These are phyloP conservation scores for Phortica okadai DNA, from an alignment of 2,888 invertebrate species.

Conservation along the genomic window DNA sequence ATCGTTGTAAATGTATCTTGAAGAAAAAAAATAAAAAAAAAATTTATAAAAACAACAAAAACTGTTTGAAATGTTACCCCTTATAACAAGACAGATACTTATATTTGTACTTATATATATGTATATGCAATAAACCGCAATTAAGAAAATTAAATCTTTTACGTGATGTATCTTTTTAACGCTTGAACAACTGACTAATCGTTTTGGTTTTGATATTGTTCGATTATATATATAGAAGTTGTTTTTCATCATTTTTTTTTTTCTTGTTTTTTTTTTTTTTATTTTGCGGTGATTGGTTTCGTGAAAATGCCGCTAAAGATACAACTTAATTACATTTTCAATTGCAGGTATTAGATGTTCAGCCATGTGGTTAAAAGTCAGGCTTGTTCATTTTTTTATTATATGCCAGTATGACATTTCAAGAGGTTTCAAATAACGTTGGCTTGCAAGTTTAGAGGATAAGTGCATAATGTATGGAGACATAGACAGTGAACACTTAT, in stretches of 20 bases:
- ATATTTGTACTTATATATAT: not conserved
- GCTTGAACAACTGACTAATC: constrained; percentile 17
- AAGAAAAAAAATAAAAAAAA: not conserved
- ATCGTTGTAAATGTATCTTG: not conserved
- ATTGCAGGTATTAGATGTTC: not conserved
- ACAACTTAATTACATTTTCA: constrained; percentile 18
- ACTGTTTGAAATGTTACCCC: not conserved
- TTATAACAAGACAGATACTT: not conserved
- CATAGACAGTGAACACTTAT: too few species aligned
- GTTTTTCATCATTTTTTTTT: not conserved
- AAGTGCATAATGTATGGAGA: too few species aligned
- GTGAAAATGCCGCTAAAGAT: constrained; percentile 20
- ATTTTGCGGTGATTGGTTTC: constrained; percentile 15
- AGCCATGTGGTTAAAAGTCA: not conserved
- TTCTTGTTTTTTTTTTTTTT: not conserved
- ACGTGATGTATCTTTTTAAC: constrained; percentile 19
- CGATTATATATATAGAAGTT: not conserved
- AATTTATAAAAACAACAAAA: not conserved
- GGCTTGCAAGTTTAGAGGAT: too few species aligned
- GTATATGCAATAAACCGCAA: constrained; percentile 3
- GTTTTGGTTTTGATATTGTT: constrained; percentile 12
- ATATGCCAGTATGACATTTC: too few species aligned
- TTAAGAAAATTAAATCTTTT: constrained; percentile 3
- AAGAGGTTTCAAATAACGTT: too few species aligned
- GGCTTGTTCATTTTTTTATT: too few species aligned